Conservation (phyloP, 2,113 vertebrate species). For the Heterochromis multidens region DNA sequence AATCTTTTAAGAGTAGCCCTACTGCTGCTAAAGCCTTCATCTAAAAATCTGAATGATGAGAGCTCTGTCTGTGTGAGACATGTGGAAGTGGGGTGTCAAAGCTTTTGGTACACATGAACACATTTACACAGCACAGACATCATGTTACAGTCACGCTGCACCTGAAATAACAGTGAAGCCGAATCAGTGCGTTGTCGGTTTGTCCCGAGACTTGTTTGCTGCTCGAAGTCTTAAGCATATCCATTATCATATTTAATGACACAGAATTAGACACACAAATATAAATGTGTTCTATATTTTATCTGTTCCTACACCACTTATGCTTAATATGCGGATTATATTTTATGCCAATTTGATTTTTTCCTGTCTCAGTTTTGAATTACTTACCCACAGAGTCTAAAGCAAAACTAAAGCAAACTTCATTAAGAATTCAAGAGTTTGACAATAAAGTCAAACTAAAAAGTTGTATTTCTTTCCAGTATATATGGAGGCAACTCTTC, state of each 20-base stretch:
- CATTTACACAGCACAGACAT: slow-evolving; percentile 32
- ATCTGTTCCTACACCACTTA: not conserved
- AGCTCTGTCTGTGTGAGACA: slow-evolving; percentile 8
- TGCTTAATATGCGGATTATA: not conserved
- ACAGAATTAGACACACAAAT: not conserved
- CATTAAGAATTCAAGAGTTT: not conserved
- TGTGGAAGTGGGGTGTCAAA: slow-evolving; percentile 11
- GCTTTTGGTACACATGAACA: slow-evolving; percentile 23
- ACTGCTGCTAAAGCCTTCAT: not conserved
- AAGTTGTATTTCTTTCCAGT: not conserved
- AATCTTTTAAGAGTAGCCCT: not conserved
- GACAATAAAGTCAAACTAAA: no score
- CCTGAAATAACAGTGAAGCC: slow-evolving; percentile 37
- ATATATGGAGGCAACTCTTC: not conserved
- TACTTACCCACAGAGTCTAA: no score
- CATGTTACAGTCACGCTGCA: slow-evolving; percentile 17
- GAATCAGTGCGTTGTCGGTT: not conserved
- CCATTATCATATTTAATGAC: not conserved
- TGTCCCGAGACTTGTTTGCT: not conserved
- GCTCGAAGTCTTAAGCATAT: not conserved
- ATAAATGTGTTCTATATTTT: not conserved
- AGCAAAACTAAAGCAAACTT: not conserved
- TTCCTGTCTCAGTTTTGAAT: not conserved
- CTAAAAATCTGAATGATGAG: not conserved
- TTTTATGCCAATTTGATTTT: not conserved